Conservation (phyloP, 1,140 invertebrate genomes). For the Piezodorus guildinii region DNA sequence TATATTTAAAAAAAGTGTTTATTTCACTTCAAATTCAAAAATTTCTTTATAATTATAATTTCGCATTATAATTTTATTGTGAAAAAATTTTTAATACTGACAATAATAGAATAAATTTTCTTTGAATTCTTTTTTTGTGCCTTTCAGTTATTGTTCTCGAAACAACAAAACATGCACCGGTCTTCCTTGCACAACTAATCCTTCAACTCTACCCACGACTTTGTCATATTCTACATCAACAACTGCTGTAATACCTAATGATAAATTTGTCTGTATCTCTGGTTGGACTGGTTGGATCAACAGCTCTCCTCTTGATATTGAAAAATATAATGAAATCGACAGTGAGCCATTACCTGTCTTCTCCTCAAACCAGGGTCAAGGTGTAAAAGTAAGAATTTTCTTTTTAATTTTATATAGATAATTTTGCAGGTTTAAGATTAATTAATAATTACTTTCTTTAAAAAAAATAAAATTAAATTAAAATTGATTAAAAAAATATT, state of each 20-base stretch:
- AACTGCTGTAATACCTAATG: conserved; percentile 28
- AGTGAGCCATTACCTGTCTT: conserved; percentile 47
- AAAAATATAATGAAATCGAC: conserved; percentile 36
- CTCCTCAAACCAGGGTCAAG: conserved; percentile 30
- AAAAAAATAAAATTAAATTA: no score
- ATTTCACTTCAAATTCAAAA: no score
- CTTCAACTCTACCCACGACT: conserved; percentile 11
- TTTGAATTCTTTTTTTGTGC: neutral
- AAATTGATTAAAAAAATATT: no score
- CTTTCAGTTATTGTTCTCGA: conserved; percentile 47
- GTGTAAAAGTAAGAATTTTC: conserved; percentile 4
- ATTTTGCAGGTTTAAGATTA: neutral
- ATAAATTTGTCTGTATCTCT: conserved; percentile 39
- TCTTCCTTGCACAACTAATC: conserved; percentile 42
- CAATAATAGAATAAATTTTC: no score
- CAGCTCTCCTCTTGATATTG: conserved; percentile 34
- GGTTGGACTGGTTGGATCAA: conserved; percentile 71
- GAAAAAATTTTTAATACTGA: no score
- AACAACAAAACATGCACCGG: conserved; percentile 56
- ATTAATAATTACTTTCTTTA: no score
- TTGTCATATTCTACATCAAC: neutral
- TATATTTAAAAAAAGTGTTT: no score
- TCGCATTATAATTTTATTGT: no score
- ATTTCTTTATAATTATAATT: no score
- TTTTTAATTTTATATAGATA: neutral